Conservation (phyloP, 2,888 invertebrate genomes). For the Hypsopygia costalis region DNA sequence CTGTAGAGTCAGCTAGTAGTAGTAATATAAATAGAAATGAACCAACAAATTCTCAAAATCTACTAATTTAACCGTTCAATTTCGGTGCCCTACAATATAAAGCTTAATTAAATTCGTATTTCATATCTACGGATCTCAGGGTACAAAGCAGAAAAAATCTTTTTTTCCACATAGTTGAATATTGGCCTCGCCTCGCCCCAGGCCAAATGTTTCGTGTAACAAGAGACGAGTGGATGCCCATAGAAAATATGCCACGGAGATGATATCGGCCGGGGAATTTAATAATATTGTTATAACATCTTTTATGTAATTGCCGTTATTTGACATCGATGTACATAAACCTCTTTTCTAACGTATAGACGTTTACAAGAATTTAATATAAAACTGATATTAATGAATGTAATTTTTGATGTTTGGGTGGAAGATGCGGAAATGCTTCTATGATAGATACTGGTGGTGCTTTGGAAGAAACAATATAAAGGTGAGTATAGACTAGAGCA, state of each 20-base stretch:
- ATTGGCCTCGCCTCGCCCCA: conserved; percentile 40
- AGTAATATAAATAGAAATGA: conserved; percentile 2
- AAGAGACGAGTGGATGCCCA: conserved; percentile 27
- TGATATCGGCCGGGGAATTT: conserved; percentile 27
- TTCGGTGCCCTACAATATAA: conserved; percentile 32
- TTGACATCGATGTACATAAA: not conserved
- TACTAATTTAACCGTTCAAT: conserved; percentile 43
- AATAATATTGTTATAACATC: conserved; percentile 23
- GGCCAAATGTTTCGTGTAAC: conserved; percentile 50
- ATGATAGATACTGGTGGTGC: too few species aligned
- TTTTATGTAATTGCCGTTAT: conserved; percentile 24
- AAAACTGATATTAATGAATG: too few species aligned
- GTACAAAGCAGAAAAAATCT: conserved; percentile 41
- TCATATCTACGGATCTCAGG: conserved; percentile 44
- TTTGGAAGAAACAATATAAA: too few species aligned
- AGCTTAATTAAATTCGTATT: conserved; percentile 67
- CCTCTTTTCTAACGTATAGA: too few species aligned
- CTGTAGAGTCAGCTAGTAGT: too few species aligned
- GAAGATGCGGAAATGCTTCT: too few species aligned
- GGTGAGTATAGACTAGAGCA: too few species aligned
- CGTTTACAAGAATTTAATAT: too few species aligned
- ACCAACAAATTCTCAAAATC: conserved; percentile 2
- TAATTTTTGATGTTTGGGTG: too few species aligned
- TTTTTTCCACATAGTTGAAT: conserved; percentile 63
- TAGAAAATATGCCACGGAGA: conserved; percentile 26